These are phyloP conservation scores for Hiodon alosoides DNA, from an alignment of 2,113 vertebrate genomes.

Conservation along the genomic window DNA sequence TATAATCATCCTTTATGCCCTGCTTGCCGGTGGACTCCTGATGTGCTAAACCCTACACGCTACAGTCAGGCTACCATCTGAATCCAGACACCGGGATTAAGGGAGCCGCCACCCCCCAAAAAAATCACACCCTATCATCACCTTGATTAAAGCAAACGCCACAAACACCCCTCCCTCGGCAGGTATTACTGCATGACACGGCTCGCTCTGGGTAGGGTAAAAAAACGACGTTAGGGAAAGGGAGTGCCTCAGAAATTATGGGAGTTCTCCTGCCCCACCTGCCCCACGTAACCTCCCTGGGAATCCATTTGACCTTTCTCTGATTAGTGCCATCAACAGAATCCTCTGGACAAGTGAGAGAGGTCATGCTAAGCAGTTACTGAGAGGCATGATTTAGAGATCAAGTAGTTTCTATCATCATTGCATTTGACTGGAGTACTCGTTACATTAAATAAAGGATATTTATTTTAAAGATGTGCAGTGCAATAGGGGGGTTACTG, in stretches of 20 bases:
- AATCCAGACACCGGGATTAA: conserved; percentile 43
- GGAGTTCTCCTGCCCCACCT: not conserved
- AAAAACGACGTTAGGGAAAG: not conserved
- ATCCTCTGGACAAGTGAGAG: not conserved
- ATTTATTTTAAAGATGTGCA: no score
- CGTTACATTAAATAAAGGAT: no score
- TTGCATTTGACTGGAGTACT: no score
- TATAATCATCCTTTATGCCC: not conserved
- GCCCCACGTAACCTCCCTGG: not conserved
- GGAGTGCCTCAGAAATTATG: not conserved
- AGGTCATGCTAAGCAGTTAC: no score
- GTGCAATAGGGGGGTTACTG: no score
- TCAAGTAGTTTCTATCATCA: no score
- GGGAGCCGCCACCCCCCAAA: conserved; percentile 7
- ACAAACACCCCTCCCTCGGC: conserved; percentile 37
- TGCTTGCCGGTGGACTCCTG: not conserved
- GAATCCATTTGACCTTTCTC: not conserved
- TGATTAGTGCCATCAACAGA: not conserved
- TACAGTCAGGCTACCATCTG: not conserved
- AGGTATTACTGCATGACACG: conserved; percentile 39
- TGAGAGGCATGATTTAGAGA: no score
- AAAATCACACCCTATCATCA: conserved; percentile 40
- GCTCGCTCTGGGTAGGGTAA: conserved; percentile 47
- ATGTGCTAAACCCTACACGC: not conserved
- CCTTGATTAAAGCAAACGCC: conserved; percentile 49